A percentile compares a stretch with the other conserved stretches of the same genome.
Evolutionary conservation across 2,113 vertebrate genomes (phyloP).

Genomic region (Passer montanus): DNA sequence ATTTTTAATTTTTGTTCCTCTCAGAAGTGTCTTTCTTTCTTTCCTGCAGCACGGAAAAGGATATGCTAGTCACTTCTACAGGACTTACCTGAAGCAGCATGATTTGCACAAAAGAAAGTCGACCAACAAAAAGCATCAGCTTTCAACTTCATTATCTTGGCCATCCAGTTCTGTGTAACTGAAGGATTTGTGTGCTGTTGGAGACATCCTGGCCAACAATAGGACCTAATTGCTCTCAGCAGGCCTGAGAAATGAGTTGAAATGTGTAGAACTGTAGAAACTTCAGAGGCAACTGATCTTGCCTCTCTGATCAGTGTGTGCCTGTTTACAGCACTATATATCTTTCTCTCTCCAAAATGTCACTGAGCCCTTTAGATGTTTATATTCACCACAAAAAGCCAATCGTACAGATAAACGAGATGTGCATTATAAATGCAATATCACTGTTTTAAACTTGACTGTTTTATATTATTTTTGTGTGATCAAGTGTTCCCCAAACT

Average conservation of each 20-base stretch:
- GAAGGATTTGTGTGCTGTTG: conserved; percentile 79
- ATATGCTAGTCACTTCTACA: conserved; percentile 97
- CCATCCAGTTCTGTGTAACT: conserved; percentile 83
- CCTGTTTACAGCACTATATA: conserved; percentile 98
- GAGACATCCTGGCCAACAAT: conserved; percentile 80
- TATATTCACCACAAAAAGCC: conserved; percentile 91
- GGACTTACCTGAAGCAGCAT: conserved; percentile 95
- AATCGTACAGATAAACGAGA: conserved; percentile 91
- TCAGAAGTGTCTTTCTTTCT: conserved; percentile 79
- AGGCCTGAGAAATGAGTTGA: conserved; percentile 93
- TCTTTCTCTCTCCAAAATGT: conserved; percentile 88
- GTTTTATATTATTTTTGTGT: conserved; percentile 97
- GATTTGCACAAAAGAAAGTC: conserved; percentile 96
- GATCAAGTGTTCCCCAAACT: conserved; percentile 89
- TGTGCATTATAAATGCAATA: conserved; percentile 98
- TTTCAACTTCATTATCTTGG: conserved; percentile 91
- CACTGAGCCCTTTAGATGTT: conserved; percentile 96
- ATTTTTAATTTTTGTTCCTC: conserved; percentile 39
- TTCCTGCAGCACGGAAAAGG: conserved; percentile 93
- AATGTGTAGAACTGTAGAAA: conserved; percentile 85
- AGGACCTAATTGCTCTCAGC: conserved; percentile 90
- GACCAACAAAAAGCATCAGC: conserved; percentile 88
- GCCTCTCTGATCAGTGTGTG: conserved; percentile 90
- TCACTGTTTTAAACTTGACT: conserved; percentile 98
- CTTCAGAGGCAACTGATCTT: conserved; percentile 76